Evolutionary conservation across 2,888 invertebrate species (phyloP).

Genomic region (Panopea generosa): DNA sequence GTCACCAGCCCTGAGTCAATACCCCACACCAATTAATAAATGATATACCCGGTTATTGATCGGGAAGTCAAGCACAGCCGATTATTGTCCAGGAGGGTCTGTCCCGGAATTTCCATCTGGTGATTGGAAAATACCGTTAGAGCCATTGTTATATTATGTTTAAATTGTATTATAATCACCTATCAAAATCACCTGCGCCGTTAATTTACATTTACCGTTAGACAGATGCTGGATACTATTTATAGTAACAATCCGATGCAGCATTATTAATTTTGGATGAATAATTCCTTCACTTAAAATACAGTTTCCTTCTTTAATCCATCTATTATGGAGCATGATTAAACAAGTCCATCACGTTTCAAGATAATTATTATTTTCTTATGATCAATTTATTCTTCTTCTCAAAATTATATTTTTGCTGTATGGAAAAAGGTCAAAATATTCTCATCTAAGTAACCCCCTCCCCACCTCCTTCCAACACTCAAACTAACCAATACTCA

Average conservation of each 20-base stretch:
- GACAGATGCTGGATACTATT: constrained; percentile 56
- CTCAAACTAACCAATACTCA: too few relatives aligned
- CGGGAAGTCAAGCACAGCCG: background rate
- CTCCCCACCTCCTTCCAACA: too few relatives aligned
- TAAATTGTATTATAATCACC: constrained; percentile 37
- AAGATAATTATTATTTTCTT: too few relatives aligned
- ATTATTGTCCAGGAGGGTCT: constrained; percentile 4
- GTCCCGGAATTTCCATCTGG: constrained; percentile 35
- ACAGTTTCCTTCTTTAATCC: too few relatives aligned
- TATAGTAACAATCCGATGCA: constrained; percentile 34
- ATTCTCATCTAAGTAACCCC: too few relatives aligned
- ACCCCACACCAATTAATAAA: constrained; percentile 50
- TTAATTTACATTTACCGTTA: constrained; percentile 62
- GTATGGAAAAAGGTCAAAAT: too few relatives aligned
- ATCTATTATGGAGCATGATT: too few relatives aligned
- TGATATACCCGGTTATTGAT: constrained; percentile 31
- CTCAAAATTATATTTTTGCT: too few relatives aligned
- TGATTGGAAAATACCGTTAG: constrained; percentile 40
- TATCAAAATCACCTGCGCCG: constrained; percentile 25
- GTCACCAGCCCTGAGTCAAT: constrained; percentile 30
- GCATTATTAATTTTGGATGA: too few relatives aligned
- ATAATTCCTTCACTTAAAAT: too few relatives aligned
- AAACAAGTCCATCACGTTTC: too few relatives aligned
- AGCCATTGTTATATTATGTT: constrained; percentile 33
- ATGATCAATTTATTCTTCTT: too few relatives aligned